A percentile compares a stretch with the other conserved stretches of the same genome.
Conservation (phyloP, 2,797 vertebrate genomes). For the Sphaeramia orbicularis region DNA sequence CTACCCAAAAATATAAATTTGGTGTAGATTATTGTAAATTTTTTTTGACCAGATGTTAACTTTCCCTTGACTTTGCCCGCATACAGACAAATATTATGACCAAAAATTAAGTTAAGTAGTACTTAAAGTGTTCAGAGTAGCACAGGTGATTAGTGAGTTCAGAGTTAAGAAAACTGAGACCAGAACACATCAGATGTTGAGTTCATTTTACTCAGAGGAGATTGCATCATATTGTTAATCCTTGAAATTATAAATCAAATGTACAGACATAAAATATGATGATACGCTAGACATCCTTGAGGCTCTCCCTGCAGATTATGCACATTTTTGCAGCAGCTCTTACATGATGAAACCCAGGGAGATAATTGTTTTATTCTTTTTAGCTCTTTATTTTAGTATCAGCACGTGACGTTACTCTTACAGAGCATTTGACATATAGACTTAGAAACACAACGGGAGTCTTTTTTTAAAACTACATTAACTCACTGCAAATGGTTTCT, state of each 20-base stretch:
- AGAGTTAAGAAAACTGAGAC: neutral
- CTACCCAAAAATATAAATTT: no score
- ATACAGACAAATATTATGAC: neutral
- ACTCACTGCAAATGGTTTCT: constrained; percentile 15
- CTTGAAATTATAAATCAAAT: neutral
- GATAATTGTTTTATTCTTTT: constrained; percentile 27
- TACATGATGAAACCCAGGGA: neutral
- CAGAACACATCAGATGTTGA: neutral
- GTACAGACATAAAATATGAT: neutral
- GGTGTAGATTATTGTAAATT: no score
- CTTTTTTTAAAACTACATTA: constrained; percentile 9
- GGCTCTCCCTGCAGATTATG: neutral
- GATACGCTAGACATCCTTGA: neutral
- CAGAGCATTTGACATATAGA: constrained; percentile 15
- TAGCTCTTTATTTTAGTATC: constrained; percentile 14
- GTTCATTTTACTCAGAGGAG: neutral
- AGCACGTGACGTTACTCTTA: constrained; percentile 24
- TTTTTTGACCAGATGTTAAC: no score
- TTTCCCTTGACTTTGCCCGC: no score
- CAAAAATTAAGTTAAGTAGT: constrained; percentile 17
- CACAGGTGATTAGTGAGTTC: constrained; percentile 9
- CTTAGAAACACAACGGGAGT: constrained; percentile 1
- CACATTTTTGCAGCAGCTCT: neutral
- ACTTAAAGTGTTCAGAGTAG: neutral
- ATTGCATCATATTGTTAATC: neutral